Base-by-base conservation (phyloP, 2,888 invertebrate species). In the Drosophila greeni region DNA sequence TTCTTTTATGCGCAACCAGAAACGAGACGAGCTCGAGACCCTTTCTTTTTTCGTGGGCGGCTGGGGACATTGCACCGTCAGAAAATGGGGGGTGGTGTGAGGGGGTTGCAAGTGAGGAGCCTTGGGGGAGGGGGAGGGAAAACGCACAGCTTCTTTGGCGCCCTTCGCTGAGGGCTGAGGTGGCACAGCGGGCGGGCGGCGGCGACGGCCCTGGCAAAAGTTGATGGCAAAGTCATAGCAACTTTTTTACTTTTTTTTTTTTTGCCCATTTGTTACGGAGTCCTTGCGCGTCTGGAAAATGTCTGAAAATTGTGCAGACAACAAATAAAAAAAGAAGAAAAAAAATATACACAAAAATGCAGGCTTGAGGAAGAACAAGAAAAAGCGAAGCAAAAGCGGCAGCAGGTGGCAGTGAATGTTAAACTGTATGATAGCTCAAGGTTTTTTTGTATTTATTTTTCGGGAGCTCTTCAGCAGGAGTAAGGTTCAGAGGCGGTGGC, bases 131-230 rank as follows among this genome's bases (percentile, higher is more conserved):
- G 26, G 62, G 65, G 76, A n/a, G 40, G 23, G 74, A 76, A 79
- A 86, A 84, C 79, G 75, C 80, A 81, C 84, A 82, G 85, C 80
- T 84, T 85, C 83, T 84, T 84, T 74, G 47, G 65, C 65, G 53
- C 66, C 75, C 70, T 75, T 73, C 70, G 75, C 84, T 85, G 79
- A 81, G 74, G 85, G 74, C 72, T 79, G 66, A 18, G 69, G 74
- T 24, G 69, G 74, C 69, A 56, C 77, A 39, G 24, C 49, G 36
- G 51, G 24, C 49, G 36, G 51, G 69, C 43, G 62, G 52, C 73
- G 75, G 76, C 81, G 75, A 76, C 75, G 76, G 77, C 83, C 52
- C 77, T 60, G 73, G 64, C 42, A 53, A 82, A 80, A 80, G 77
- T 78, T 78, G 77, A 72, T 80, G 72, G 82, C 78, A 79, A 79